Percentiles rank a stretch among this genome's conserved stretches.
Conservation (phyloP, 1,140 invertebrate species). For the Ptiloglossa arizonensis region DNA sequence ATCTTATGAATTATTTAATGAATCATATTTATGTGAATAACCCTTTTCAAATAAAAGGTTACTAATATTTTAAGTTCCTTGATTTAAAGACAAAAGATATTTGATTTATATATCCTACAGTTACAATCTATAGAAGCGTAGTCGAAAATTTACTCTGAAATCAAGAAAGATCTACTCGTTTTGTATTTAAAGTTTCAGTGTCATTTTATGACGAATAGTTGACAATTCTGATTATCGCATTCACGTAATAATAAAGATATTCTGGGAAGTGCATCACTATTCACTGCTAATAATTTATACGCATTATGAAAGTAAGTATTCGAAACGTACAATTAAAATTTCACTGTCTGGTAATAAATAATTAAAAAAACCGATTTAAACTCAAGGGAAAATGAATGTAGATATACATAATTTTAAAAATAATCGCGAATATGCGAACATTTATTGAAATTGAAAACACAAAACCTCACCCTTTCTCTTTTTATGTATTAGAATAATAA, state of each 20-base stretch:
- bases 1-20: background rate
- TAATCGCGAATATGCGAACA: background rate
- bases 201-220: background rate
- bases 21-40: background rate
- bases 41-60: background rate
- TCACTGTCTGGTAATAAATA: background rate
- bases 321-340: background rate
- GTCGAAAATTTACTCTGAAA: background rate
- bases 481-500: no score
- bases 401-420: background rate
- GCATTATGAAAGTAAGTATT: background rate
- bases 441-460: background rate
- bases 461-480: no score
- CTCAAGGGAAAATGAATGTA: background rate
- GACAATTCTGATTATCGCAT: background rate
- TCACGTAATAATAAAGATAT: background rate
- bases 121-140: no score
- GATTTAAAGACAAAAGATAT: no score
- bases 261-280: background rate
- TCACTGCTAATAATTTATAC: background rate
- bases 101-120: background rate
- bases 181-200: background rate
- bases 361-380: background rate
- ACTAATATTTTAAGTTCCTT: background rate
- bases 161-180: background rate